Percentiles rank a stretch among this genome's conserved stretches.
Evolutionary conservation across 2,888 invertebrate species (phyloP).

Genomic region (Nowickia ferox): DNA sequence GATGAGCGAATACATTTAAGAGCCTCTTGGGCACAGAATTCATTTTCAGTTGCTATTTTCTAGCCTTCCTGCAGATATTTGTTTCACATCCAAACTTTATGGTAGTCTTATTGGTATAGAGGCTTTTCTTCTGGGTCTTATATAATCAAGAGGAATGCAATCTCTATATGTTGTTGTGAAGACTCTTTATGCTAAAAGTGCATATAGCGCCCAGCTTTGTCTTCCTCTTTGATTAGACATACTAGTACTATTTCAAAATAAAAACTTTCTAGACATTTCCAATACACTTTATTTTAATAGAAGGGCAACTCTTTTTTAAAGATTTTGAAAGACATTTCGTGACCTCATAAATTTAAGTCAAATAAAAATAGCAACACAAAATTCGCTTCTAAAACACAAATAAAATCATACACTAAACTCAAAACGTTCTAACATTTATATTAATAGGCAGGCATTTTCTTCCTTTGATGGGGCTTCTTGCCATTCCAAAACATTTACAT

Average conservation of each 20-base stretch:
- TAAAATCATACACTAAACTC: slow-evolving; percentile 3
- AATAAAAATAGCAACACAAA: slow-evolving; percentile 49
- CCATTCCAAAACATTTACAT: slow-evolving; percentile 7
- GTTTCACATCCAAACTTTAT: no score
- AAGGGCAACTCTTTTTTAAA: slow-evolving; percentile 25
- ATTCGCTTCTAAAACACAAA: background rate
- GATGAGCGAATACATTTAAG: no score
- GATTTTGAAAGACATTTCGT: slow-evolving; percentile 61
- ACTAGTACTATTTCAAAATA: no score
- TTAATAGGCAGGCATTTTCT: slow-evolving; percentile 52
- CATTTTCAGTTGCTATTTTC: no score
- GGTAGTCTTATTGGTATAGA: no score
- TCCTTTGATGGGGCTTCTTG: background rate
- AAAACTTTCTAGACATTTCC: background rate
- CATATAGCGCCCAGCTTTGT: no score
- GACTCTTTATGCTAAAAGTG: no score
- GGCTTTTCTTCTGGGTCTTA: no score
- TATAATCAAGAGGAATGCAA: no score
- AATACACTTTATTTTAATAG: background rate
- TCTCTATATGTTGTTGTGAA: no score
- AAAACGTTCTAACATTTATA: slow-evolving; percentile 36
- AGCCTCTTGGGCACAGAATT: no score
- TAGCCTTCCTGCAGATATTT: no score
- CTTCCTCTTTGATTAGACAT: background rate
- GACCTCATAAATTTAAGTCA: slow-evolving; percentile 66